phyloP scores from a whole-genome alignment of 2,113 vertebrate genomes.

The Xiphophorus maculatus region DNA sequence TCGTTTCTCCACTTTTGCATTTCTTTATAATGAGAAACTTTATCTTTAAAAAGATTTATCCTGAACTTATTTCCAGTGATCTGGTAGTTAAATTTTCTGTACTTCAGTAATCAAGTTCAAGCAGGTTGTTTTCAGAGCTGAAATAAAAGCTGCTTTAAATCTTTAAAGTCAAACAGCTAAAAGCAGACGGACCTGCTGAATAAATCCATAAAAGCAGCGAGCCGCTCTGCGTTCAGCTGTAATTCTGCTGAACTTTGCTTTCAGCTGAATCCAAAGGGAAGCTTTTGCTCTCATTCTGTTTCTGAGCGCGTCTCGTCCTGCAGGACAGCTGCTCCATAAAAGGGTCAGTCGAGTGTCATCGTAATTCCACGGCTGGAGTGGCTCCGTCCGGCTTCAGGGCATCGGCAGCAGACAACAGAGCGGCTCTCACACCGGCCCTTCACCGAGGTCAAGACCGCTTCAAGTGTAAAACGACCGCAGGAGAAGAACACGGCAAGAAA shows the following conservation, averaged over 20 bases:
- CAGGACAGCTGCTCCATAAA: not conserved
- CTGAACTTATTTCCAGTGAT: no score
- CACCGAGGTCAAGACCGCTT: slow-evolving; percentile 59
- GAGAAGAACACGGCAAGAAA: slow-evolving; percentile 22
- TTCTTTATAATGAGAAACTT: no score
- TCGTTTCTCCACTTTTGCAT: no score
- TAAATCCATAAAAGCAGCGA: no score
- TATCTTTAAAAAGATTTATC: no score
- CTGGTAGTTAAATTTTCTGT: no score
- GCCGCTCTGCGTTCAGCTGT: not conserved
- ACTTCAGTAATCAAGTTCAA: not conserved
- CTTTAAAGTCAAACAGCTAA: no score
- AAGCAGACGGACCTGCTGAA: not conserved
- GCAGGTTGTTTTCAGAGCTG: not conserved
- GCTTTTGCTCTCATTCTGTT: not conserved
- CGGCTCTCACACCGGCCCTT: slow-evolving; percentile 14
- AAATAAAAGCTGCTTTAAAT: not conserved
- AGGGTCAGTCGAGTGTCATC: slow-evolving; percentile 11
- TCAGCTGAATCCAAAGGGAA: not conserved
- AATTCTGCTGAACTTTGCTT: not conserved
- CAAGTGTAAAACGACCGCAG: slow-evolving; percentile 55
- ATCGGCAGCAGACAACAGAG: slow-evolving; percentile 33
- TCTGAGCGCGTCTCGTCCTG: not conserved
- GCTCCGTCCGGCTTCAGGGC: slow-evolving; percentile 12
- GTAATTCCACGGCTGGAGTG: not conserved